Evolutionary conservation across 2,113 vertebrate species (phyloP), one percentile per base, ranked within the genome.

Genomic region (Chamaetylas fuelleborni): DNA sequence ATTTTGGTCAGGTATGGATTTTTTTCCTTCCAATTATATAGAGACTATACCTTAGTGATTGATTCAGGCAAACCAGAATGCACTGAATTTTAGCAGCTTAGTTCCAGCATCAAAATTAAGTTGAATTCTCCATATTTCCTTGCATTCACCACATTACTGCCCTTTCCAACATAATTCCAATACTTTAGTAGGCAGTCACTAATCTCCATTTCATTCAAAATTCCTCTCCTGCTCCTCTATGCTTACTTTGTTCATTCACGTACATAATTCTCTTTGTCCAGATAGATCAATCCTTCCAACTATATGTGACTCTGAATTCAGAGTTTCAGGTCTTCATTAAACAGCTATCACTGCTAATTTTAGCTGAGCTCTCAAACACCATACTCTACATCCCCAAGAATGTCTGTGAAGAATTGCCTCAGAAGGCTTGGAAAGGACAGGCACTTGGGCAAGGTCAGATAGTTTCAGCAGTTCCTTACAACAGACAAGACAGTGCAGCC

Each of bases 231-330:
- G 20, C 29, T 80, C 43, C 23, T 79, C 34, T 18, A 13, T 0
- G 0, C 42, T 69, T 47, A 54, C 18, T 47, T 51, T 56, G 50
- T 61, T 65, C 50, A 48, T 42, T 73, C 50, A 57, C 0, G 0
- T 28, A 36, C 47, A 78, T 50, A 12, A 42, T n/a, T 61, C 51
- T 50, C 40, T 72, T 70, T 74, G 61, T 47, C 47, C 61, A 54
- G 23, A 47, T 1, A 45, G 23, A 40, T 69, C n/a, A 67, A 72
- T 38, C 58, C 12, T 88, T 91, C n/a, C 80, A 73, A 33, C 17
- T 74, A 19, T 9, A 31, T 43, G 31, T 45, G 36, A 81, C 24
- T 47, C 51, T 74, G 11, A 70, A 45, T 54, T 91, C 56, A 58
- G 29, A 29, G 17, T 76, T 87, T 91, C 61, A 91, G 69, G 31